Evolutionary conservation across 2,888 invertebrate genomes (phyloP), one percentile per base, ranked within the genome.

Genomic region (Drosophila peninsularis): DNA sequence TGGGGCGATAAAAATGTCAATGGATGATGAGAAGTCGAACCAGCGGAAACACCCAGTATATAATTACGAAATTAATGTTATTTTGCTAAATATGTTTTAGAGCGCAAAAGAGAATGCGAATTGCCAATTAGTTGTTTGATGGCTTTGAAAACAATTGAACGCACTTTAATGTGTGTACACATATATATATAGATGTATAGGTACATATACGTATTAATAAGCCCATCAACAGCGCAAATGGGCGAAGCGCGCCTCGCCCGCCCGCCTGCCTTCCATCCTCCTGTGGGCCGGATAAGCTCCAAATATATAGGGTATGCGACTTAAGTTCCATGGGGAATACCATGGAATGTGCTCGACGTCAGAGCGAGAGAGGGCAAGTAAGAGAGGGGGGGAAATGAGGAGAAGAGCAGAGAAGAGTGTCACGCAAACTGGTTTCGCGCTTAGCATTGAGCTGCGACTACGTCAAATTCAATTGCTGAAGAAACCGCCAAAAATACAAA

Each of bases 361-460:
- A 62, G 67, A 11, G 27, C 3, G 27, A n/a, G 21, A 44, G 14
- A 7, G 14, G 7, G 0, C n/a, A 2, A n/a, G 9, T 10, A 2
- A n/a, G 27, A 27, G 27, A 27, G 44, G 14, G 1, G 5, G 44
- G 14, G 49, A 19, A 13, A 13, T 3, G 66, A 68, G 63, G 71
- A 45, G 44, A 27, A 45, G n/a, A n/a, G 44, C 24, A 27, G 50
- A 32, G 21, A 50, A 56, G 63, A 67, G 66, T 68, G 62, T 50
- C 60, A 24, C 24, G 42, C 14, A 75, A 83, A 86, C 82, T 83
- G 81, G 87, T 86, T 82, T 80, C 41, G 37, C 32, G 63, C 47
- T 86, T 86, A 83, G 56, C 82, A 82, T 82, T 82, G 82, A 83
- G 69, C 36, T 34, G 68, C 65, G 62, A 79, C 68, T 68, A 75